A percentile compares a stretch with the other conserved stretches of the same genome.
Conservation (phyloP, 2,113 vertebrate genomes). For the Neodon shergylaensis region DNA sequence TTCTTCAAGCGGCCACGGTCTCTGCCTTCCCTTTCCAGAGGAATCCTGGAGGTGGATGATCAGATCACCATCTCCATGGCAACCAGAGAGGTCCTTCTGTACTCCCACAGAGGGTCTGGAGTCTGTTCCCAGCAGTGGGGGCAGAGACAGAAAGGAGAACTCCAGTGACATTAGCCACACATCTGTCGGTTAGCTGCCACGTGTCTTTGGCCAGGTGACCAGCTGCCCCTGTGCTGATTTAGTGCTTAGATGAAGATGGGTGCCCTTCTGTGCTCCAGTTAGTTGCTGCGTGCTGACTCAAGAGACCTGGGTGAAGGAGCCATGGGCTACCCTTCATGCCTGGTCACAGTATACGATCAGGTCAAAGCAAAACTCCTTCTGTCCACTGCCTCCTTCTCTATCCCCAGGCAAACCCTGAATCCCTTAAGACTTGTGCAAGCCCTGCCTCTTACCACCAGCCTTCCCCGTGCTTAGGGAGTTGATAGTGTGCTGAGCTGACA, state of each 20-base stretch:
- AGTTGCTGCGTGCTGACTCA: background rate
- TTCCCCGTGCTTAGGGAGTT: background rate
- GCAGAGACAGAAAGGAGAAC: background rate
- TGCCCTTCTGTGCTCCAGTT: background rate
- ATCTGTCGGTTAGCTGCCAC: background rate
- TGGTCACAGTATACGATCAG: accelerated
- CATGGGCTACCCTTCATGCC: background rate
- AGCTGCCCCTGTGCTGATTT: background rate
- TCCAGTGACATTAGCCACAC: accelerated
- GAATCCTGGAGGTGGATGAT: constrained; percentile 60
- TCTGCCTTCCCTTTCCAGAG: background rate
- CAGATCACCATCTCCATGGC: constrained; percentile 51
- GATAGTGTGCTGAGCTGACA: background rate
- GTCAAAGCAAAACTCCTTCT: background rate
- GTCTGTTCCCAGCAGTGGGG: constrained; percentile 21
- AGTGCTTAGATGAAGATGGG: background rate
- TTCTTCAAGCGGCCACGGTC: background rate
- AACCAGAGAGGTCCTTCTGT: constrained; percentile 55
- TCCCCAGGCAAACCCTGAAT: background rate
- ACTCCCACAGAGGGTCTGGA: background rate
- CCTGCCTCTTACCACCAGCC: background rate
- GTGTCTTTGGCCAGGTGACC: background rate
- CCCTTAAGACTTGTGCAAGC: background rate
- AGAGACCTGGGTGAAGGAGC: background rate
- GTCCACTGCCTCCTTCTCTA: background rate